Base-by-base conservation (phyloP, 2,797 vertebrate genomes). In the Falco novaeseelandiae region DNA sequence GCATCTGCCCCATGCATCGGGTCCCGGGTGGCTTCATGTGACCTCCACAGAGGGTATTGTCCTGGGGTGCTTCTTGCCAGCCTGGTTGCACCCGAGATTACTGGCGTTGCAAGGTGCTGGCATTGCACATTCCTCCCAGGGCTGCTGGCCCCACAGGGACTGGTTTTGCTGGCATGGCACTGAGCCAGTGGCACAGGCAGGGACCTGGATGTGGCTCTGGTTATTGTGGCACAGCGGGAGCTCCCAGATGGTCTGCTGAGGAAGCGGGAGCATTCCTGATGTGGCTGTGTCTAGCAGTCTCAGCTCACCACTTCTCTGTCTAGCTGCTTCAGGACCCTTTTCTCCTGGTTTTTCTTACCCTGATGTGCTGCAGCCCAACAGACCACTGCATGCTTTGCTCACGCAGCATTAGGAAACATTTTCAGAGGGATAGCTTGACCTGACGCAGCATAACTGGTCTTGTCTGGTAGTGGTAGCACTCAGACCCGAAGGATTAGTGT, bases 1-100 rank as follows among this genome's bases (percentile, higher is more conserved):
- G 2, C 2, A 4, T 14, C n/a, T 2, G 0, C 40, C 59, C 61
- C 20, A 8, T 1, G 0, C 16, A 2, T 14, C 2, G 9, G 23
- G 44, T 46, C 42, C 6, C 9, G 0, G 13, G 30, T 32, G 73
- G 27, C 27, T 77, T 65, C 0, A 0, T 5, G 34, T 10, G 5
- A 44, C 34, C 14, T 55, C 38, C 0, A 0, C n/a, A 21, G 22
- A n/a, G 32, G 42, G 29, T 14, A 40, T 63, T 8, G 3, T 46
- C 82, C 58, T 16, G 66, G 27, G 30, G 12, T 49, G 54, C 62
- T 87, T 19, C 38, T 66, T 2, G 2, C 18, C 16, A 42, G 30
- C 74, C 49, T 0, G 2, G 59, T 46, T 1, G 12, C 40, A 1
- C 46, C 65, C 1, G 0, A 52, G 79, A 63, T 91, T 80, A 63